Base-by-base conservation (phyloP, 2,113 vertebrate species). In the Pavo muticus region DNA sequence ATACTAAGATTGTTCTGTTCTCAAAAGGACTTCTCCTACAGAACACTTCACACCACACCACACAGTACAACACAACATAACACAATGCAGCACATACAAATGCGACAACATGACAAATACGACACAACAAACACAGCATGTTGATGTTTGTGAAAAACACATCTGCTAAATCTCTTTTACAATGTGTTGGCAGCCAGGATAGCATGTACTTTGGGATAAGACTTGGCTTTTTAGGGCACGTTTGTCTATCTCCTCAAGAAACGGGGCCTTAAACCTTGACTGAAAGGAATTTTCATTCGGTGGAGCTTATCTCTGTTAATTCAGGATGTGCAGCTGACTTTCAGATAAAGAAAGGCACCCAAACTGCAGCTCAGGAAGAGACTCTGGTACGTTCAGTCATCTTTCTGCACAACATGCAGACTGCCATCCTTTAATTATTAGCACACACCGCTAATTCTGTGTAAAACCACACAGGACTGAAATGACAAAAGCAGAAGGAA, bases 231-330 rank as follows among this genome's bases (percentile, higher is more conserved):
- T 90, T 77, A 60, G 42, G 32, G 45, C 32, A 30, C 23, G 9
- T 60, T 90, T 72, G 23, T 71, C 69, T 86, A 16, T 10, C 47
- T 86, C 32, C 61, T 86, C 52, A n/a, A 90, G 82, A 90, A 90
- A 52, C 0, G 2, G 6, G 6, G 35, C 50, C 32, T 84, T 79
- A 87, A 89, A 75, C 18, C 6, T 23, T 11, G 32, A 56, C 4
- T 68, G 90, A 83, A 77, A 68, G 64, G 68, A 63, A 39, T 75
- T 94, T 84, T 78, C 86, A 37, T 86, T 90, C 79, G 84, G 35
- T 37, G 74, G 69, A 52, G 84, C 57, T 88, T 93, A 68, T 63
- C 59, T 52, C 42, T 71, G 32, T 79, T 68, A 88, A 75, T 80
- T 95, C 74, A 75, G 54, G 60, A 67, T 82, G 48, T 39, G 54